Evolutionary conservation across 1,140 invertebrate species (phyloP), one percentile per base, ranked within the genome.

Genomic region (Cydia amplana): DNA sequence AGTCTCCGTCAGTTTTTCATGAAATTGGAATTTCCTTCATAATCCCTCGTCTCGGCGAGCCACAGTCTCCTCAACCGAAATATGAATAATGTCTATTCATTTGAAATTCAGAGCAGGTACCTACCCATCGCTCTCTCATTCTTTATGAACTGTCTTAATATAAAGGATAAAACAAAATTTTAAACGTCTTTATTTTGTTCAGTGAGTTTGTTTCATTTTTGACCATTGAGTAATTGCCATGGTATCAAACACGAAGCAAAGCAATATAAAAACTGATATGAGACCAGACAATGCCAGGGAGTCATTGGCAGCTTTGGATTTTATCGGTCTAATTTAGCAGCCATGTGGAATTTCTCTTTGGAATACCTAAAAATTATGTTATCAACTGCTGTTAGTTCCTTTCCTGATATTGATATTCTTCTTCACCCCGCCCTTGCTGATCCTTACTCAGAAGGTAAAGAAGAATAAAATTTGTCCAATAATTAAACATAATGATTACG

Each of bases 51-150:
- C 75, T 64, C 73, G 75, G 74, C 64, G 72, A 49, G 72, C 76
- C 63, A 73, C 73, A 74, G 80, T 51, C 72, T 77, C 75, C 75
- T 75, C 79, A 55, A 77, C 77, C 77, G 79, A 80, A 84, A 83
- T 83, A 84, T 80, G 82, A 78, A 84, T 83, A 80, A 83, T 75
- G 79, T 80, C 77, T 74, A 75, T 80, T 82, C 80, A 84, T 84
- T 84, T 84, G 81, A 80, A 84, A 84, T 84, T 82, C 81, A 82
- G 79, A 82, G 77, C 77, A 82, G 78, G 74, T 75, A 49, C 36
- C 76, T 75, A 49, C 36, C 76, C 76, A 80, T 82, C 72, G 82
- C 76, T 82, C 80, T 78, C 77, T 79, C 75, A 75, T 84, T 82
- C 77, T 74, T 82, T 79, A 79, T 80, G 78, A 82, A 83, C 75